Conservation (phyloP, 1,140 invertebrate species). For the Nasonia longicornis region DNA sequence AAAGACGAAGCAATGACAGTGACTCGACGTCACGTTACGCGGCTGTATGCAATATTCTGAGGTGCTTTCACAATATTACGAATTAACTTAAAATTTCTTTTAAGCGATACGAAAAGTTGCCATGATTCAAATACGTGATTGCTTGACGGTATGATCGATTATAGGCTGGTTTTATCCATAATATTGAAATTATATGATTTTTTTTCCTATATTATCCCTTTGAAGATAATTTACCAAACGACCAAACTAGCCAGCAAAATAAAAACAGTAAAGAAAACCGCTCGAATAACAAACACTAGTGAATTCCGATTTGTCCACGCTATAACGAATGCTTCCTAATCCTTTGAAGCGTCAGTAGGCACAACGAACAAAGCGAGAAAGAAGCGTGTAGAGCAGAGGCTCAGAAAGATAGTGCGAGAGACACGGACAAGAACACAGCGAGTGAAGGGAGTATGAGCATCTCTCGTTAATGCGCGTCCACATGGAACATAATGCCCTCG, state of each 20-base stretch:
- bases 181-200: too few relatives aligned
- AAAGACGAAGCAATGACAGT: too few relatives aligned
- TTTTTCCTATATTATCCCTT: too few relatives aligned
- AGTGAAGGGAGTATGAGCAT: background rate
- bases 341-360: background rate
- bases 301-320: background rate
- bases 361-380: slow-evolving; percentile 15
- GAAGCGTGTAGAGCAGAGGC: background rate
- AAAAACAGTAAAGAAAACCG: background rate
- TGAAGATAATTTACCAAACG: too few relatives aligned
- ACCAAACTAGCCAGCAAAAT: background rate
- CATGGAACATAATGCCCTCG: slow-evolving; percentile 42
- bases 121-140: too few relatives aligned
- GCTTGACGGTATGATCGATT: too few relatives aligned
- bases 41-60: too few relatives aligned
- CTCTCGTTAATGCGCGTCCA: slow-evolving; percentile 45
- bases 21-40: too few relatives aligned
- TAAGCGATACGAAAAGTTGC: too few relatives aligned
- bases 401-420: background rate
- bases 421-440: background rate
- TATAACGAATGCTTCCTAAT: slow-evolving; percentile 21
- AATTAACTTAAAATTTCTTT: too few relatives aligned
- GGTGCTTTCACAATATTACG: too few relatives aligned
- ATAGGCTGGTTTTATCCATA: too few relatives aligned
- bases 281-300: background rate